phyloP scores from a whole-genome alignment of 2,888 invertebrate species.

The Drosophila fungiperda region DNA sequence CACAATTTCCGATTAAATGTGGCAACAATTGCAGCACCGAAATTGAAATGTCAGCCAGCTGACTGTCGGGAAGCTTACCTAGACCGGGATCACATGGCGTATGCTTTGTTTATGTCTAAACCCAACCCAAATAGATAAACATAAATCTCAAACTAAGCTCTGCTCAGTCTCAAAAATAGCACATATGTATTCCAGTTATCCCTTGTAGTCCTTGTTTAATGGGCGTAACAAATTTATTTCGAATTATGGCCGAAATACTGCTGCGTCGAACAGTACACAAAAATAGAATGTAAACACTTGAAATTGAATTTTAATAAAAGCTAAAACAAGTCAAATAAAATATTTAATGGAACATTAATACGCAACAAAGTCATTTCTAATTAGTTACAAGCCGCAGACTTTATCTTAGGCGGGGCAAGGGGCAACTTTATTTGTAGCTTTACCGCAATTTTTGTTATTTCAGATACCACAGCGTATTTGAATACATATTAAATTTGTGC shows the following conservation, averaged over 20 bases:
- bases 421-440: neutral
- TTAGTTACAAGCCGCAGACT: conserved; percentile 46
- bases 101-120: conserved; percentile 50
- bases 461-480: conserved; percentile 57
- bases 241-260: conserved; percentile 59
- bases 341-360: conserved; percentile 78
- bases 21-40: conserved; percentile 50
- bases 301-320: conserved; percentile 78
- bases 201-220: conserved; percentile 53
- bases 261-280: conserved; percentile 18
- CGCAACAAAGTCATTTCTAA: conserved; percentile 72
- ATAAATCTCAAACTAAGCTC: conserved; percentile 70
- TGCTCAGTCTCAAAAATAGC: conserved; percentile 43
- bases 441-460: conserved; percentile 28
- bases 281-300: conserved; percentile 72
- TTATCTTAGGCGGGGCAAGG: neutral
- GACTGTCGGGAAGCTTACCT: conserved; percentile 56
- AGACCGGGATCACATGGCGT: conserved; percentile 50
- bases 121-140: conserved; percentile 37
- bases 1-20: conserved; percentile 53
- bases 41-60: conserved; percentile 62
- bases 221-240: conserved; percentile 67
- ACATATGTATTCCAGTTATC: conserved; percentile 33
- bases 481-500: conserved; percentile 76
- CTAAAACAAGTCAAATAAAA: conserved; percentile 70